Evolutionary conservation across 2,888 invertebrate genomes (phyloP).

Genomic region (Amaurobius ferox): DNA sequence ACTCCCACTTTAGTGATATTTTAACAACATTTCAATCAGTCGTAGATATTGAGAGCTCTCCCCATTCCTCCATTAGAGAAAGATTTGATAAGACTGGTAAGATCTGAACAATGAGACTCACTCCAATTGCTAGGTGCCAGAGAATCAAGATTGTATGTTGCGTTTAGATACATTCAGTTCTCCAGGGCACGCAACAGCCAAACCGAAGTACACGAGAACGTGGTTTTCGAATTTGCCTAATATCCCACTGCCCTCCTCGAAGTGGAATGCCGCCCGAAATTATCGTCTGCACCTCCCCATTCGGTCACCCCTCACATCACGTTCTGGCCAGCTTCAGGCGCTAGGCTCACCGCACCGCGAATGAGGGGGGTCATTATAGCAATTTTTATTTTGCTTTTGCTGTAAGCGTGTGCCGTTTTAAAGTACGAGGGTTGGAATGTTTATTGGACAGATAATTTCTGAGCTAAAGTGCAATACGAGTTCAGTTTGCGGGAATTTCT

Average conservation of each 20-base stretch:
- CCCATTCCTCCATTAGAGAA: no score
- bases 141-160: no score
- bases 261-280: conserved; percentile 65
- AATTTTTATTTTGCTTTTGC: conserved; percentile 6
- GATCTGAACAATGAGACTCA: no score
- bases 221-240: conserved; percentile 69
- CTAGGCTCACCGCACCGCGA: conserved; percentile 53
- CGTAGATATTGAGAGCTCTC: no score
- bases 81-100: no score
- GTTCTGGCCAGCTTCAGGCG: conserved; percentile 57
- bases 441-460: background rate
- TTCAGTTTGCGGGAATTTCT: background rate
- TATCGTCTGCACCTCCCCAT: conserved; percentile 51
- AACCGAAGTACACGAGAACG: conserved; percentile 59
- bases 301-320: conserved; percentile 67
- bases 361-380: conserved; percentile 29
- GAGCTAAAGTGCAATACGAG: background rate
- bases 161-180: background rate
- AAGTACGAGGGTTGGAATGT: conserved; percentile 21
- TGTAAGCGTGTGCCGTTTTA: conserved; percentile 33
- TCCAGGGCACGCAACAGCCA: background rate
- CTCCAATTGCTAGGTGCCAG: no score
- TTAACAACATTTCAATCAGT: no score
- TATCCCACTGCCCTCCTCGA: conserved; percentile 39
- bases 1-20: no score